Evolutionary conservation across 2,797 vertebrate genomes (phyloP), one percentile per base, ranked within the genome.

Genomic region (Pangasius sanitwongsei): DNA sequence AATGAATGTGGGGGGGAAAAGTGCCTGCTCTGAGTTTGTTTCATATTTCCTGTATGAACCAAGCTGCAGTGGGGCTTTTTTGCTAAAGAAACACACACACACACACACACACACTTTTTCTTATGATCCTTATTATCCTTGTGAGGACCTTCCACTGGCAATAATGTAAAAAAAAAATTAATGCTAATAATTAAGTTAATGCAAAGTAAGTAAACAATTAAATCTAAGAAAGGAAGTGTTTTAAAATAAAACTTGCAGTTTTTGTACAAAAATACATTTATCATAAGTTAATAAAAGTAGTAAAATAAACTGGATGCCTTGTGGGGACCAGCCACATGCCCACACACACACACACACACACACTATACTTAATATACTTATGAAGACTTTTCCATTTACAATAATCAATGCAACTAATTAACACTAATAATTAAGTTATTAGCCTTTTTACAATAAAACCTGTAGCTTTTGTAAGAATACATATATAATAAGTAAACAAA

Each of bases 1-100:
- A 18, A 63, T 63, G 55, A 77, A 16, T 44, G 13, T 11, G 5
- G 8, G 44, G 15, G 20, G 25, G 63, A 75, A 83, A 63, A 53
- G 41, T 37, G 20, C 28, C n/a, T 83, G 67, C 15, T 44, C n/a
- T 61, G 63, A 83, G 50, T 44, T 18, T 44, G 63, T 48, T 63
- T 72, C 67, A 84, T 41, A 84, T 85, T 74, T 83, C 80, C 80
- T 87, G 67, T 25, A 61, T 70, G 65, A 87, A 67, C 34, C 31
- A 81, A 50, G 61, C 34, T 72, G 34, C 8, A n/a, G 6, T 59
- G 50, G 15, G n/a, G 9, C 8, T 11, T 53, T 50, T 57, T 57
- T 20, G 11, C 25, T 77, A n/a, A 53, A 53, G 25, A 50, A n/a
- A 57, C 48, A n/a, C 48, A 16, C 75, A n/a, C 50, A 78, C 48